Base-by-base conservation (phyloP, 2,888 invertebrate species). In the Apodemia mormo region DNA sequence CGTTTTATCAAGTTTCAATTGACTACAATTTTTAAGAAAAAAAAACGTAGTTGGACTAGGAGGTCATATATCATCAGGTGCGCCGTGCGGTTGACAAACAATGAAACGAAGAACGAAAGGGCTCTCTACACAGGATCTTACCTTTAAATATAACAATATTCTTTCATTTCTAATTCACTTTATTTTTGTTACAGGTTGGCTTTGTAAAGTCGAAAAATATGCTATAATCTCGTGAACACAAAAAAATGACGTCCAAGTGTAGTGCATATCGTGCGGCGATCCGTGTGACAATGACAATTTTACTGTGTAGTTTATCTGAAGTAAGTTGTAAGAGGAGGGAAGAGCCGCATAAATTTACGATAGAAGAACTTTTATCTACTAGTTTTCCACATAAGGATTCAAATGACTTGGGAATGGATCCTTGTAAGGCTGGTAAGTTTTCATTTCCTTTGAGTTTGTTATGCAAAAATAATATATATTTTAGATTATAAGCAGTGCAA, bases 371-470 rank as follows among this genome's bases (percentile, higher is more conserved):
- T 76, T 84, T 96, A 80, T 94, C 88, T 69, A 94, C 89, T 70
- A 92, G 94, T 76, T 97, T 96, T 80, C 95, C 96, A 65, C 93
- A 93, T 73, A 95, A 95, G 82, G 94, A 95, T 72, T 96, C 96
- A 65, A 94, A 94, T 74, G 97, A 97, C 85, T 88, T 96, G 75
- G 96, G 97, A 84, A 92, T 97, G 94, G 97, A 97, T 90, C 96
- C 97, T 70, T 97, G 97, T 89, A 97, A 97, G 94, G 96, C 97
- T 85, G 96, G 97, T 97, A 90, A 95, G 95, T 87, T 6, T 29
- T 67, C 1, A 45, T 49, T 29, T n/a, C 43, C 5, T 65, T 45
- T 40, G 2, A 40, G 40, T 40, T 8, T 40, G 8, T 8, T 8
- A 40, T 8, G 40, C 8, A 40, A 7, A 8, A 8, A 40, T 8